Base-by-base conservation (phyloP, 30 jellyfish, hydroid and myxozoan species). In the Hydra vulgaris region DNA sequence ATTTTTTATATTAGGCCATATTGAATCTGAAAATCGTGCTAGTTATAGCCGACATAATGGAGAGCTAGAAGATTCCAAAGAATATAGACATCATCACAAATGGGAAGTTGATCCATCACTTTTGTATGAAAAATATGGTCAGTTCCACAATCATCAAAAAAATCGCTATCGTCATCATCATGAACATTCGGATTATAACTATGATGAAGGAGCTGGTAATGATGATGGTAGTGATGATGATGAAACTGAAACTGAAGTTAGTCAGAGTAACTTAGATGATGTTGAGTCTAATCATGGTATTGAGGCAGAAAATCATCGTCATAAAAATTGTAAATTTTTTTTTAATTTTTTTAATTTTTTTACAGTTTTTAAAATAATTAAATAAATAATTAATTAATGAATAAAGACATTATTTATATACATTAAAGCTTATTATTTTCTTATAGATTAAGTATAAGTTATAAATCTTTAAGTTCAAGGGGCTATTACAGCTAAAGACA, bases 181-280 rank as follows among this genome's bases (percentile, higher is more conserved):
- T 40, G 61, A 40, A 12, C 61, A 40, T 40, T 12, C 61, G 12
- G 61, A 40, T 40, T 40, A 40, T 12, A 40, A 40, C 61, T 40
- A 40, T 40, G 61, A 40, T 40, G 61, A 40, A 40, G 83, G 83
- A 1, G 69, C 52, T 23, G 56, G 67, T 25, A 26, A 7, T 24
- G 72, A 75, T 7, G 83, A 70, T 25, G 83, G 83, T 3, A 26
- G 56, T 18, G 83, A 75, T 17, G 83, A 75, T 21, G 83, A 40
- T 3, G 61, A 40, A 3, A 40, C 5, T 40, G 61, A 40, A 40
- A 5, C 61, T 3, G 61, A 40, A 40, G 61, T 40, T 12, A 40
- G 12, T 12, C 61, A 40, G 61, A 40, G 61, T 40, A 40, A 40
- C 61, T 40, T 40, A 12, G 61, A 40, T 40, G 61, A 40, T 40